Base-by-base conservation (phyloP, 2,113 vertebrate genomes). In the Anser brachyrhynchus region DNA sequence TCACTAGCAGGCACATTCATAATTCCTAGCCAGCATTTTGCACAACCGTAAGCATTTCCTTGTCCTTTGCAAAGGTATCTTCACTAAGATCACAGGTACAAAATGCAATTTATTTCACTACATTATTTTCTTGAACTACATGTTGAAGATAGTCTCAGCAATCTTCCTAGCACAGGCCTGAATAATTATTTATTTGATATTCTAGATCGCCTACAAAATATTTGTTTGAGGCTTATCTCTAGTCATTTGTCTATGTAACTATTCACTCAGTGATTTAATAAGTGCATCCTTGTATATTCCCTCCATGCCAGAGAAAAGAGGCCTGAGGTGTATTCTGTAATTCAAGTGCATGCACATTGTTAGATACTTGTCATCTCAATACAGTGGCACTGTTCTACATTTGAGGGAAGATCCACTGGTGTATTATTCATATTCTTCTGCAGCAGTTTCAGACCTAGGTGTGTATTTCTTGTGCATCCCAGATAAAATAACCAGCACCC, bases 311-410 rank as follows among this genome's bases (percentile, higher is more conserved):
- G 88, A 80, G 26, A 71, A 59, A 35, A 52, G 82, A 88, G 5
- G 4, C 21, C 16, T 0, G 0, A 70, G 46, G 3, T 39, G 11
- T 74, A n/a, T 58, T 73, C 44, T 35, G 15, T 51, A 91, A 77
- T 73, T 77, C 2, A 1, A 64, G 13, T 22, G 16, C 6, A n/a
- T 31, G 8, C 4, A 35, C 5, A 35, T 39, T 69, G 14, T 65
- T 43, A 75, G 52, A 55, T 5, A 46, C 18, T 82, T 57, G 4
- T 26, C 61, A 35, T 51, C 25, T 65, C 76, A 57, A 58, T 22
- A 61, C 4, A 59, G 20, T 26, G 28, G 16, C 8, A n/a, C 46
- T 67, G 39, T 26, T 67, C 26, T 25, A 29, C 4, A 26, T 33
- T 66, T 79, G 51, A 90, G 33, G 9, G 49, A 29, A 90, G 79